phyloP scores from a whole-genome alignment of 2,113 vertebrate species.

The Dicentrarchus labrax region DNA sequence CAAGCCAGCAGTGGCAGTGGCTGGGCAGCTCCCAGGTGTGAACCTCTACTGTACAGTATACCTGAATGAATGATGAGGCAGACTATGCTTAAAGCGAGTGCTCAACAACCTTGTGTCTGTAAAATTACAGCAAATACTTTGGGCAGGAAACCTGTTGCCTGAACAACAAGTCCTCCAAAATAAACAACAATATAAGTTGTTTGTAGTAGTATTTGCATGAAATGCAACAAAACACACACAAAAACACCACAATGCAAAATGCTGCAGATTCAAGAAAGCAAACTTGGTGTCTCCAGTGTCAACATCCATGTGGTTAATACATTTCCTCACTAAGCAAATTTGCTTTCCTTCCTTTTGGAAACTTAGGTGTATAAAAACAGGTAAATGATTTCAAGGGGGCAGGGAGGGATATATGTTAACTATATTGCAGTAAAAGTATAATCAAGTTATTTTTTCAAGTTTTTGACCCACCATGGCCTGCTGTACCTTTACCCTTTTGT shows the following conservation, averaged over 20 bases:
- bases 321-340: no score
- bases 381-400: background rate
- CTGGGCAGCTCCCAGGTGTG: slow-evolving; percentile 30
- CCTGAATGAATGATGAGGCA: slow-evolving; percentile 19
- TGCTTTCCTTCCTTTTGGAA: no score
- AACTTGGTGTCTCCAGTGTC: no score
- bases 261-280: no score
- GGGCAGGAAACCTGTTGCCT: background rate
- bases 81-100: background rate
- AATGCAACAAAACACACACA: no score
- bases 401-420: background rate
- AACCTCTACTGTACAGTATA: slow-evolving; percentile 11
- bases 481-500: background rate
- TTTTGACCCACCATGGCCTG: no score
- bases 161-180: background rate
- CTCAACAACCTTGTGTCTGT: background rate
- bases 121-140: background rate
- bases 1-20: slow-evolving; percentile 16
- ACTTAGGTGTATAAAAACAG: background rate
- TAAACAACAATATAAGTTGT: background rate
- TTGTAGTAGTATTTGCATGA: no score
- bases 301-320: no score
- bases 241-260: no score
- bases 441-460: no score
- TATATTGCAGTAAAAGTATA: background rate